Conservation (phyloP, 2,888 invertebrate genomes). For the Pelosia muscerda region DNA sequence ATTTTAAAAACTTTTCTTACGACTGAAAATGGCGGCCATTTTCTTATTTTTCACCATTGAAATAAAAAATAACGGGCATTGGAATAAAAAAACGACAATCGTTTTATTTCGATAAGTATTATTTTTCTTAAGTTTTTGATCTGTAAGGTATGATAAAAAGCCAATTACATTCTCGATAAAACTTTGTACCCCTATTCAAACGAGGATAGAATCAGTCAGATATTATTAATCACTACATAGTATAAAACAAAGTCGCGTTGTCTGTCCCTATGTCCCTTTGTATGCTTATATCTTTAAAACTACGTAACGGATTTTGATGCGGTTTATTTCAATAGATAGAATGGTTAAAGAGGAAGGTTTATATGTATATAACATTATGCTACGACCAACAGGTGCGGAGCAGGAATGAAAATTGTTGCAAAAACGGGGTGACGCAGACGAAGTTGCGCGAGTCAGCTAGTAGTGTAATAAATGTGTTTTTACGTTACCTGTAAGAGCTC, state of each 20-base stretch:
- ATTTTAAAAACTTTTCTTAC: not conserved
- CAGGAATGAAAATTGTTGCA: no score
- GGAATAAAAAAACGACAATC: not conserved
- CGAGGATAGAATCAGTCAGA: not conserved
- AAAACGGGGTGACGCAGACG: no score
- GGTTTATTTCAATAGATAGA: no score
- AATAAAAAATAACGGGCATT: not conserved
- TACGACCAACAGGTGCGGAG: no score
- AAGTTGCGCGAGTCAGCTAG: not conserved
- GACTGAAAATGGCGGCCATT: not conserved
- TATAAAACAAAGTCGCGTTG: no score
- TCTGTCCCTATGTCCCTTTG: no score
- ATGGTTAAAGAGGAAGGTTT: no score
- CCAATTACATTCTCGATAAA: not conserved
- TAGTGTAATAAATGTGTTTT: conserved; percentile 55
- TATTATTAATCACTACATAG: no score
- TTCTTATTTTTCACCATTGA: not conserved
- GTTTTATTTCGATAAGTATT: not conserved
- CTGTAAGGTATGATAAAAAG: not conserved
- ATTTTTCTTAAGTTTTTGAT: conserved; percentile 3
- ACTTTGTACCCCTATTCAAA: not conserved
- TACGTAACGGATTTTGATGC: no score
- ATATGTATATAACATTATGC: no score
- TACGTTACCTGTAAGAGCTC: conserved; percentile 37
- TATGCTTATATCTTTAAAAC: no score